Percentiles rank a stretch among this genome's conserved stretches.
These are phyloP conservation scores for Yoshiicerus persimilis DNA, from an alignment of 1,140 invertebrate species.

Conservation along the genomic window DNA sequence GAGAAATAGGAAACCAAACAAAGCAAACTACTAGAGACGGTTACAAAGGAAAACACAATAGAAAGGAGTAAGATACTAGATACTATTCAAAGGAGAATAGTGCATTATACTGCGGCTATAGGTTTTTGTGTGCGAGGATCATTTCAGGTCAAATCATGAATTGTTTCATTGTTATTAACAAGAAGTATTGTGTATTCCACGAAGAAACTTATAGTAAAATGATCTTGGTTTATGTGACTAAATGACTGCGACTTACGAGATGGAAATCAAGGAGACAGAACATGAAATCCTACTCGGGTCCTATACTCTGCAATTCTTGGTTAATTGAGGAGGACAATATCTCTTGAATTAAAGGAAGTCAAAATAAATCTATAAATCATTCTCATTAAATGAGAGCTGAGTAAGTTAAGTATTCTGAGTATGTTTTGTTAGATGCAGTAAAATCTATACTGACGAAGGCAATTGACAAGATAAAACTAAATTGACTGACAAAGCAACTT, in stretches of 20 bases:
- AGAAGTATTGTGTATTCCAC: no score
- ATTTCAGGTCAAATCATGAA: neutral
- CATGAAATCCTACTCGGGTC: neutral
- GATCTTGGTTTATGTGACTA: no score
- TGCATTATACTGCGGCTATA: no score
- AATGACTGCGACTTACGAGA: no score
- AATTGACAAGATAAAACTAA: neutral
- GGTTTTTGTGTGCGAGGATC: neutral
- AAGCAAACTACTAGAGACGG: neutral
- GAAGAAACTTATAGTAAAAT: no score
- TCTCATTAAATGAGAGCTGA: neutral
- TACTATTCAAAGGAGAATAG: no score
- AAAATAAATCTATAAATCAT: slow-evolving; percentile 1
- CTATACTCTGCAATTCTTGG: neutral
- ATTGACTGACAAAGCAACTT: slow-evolving; percentile 8
- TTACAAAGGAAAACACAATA: neutral
- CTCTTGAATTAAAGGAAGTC: neutral
- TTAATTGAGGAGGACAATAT: neutral
- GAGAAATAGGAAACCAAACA: neutral
- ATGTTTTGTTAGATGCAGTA: neutral
- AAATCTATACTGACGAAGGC: neutral
- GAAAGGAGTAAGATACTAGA: no score
- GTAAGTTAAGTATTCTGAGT: neutral
- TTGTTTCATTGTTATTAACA: neutral
- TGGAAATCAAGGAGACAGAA: no score